Percentiles rank a stretch among this genome's conserved stretches.
phyloP scores from a whole-genome alignment of 2,888 invertebrate species.

The Caenorhabditis sp. region DNA sequence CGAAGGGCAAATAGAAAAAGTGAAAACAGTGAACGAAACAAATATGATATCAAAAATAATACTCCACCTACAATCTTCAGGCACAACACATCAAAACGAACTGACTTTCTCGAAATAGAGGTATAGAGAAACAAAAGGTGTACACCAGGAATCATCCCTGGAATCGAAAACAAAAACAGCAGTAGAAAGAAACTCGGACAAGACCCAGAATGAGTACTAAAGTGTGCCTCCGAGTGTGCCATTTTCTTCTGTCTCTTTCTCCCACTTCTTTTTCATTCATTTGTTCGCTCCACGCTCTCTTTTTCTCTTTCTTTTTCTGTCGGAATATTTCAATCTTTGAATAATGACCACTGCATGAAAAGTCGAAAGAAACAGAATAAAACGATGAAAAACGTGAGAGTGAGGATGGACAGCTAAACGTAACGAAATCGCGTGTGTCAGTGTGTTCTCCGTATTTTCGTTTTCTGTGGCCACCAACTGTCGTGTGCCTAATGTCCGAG shows the following conservation, averaged over 20 bases:
- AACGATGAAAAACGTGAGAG: constrained; percentile 15
- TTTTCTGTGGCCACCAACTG: constrained; percentile 22
- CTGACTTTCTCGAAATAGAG: not conserved
- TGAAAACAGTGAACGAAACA: not conserved
- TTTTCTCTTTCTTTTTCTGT: not conserved
- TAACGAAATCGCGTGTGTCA: constrained; percentile 2
- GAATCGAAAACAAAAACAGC: constrained; percentile 8
- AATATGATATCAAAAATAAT: not conserved
- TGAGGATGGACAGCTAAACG: constrained; percentile 6
- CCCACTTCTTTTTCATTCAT: constrained; percentile 35
- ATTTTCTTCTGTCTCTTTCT: constrained; percentile 7
- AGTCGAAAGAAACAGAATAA: constrained; percentile 13
- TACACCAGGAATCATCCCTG: constrained; percentile 14
- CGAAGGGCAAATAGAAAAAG: not conserved
- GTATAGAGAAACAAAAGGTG: not conserved
- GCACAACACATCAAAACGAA: too few relatives aligned
- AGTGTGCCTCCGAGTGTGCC: constrained; percentile 25
- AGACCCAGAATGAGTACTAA: constrained; percentile 30
- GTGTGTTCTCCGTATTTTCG: constrained; percentile 31
- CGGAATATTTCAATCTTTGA: constrained; percentile 50
- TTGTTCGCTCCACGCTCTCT: constrained; percentile 2
- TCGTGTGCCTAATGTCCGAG: constrained; percentile 2
- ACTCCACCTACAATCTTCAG: too few relatives aligned
- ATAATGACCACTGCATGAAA: constrained; percentile 47
- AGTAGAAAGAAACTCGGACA: constrained; percentile 12